Evolutionary conservation across 2,797 vertebrate species (phyloP), one percentile per base, ranked within the genome.

Genomic region (Rhodeus uyekii): DNA sequence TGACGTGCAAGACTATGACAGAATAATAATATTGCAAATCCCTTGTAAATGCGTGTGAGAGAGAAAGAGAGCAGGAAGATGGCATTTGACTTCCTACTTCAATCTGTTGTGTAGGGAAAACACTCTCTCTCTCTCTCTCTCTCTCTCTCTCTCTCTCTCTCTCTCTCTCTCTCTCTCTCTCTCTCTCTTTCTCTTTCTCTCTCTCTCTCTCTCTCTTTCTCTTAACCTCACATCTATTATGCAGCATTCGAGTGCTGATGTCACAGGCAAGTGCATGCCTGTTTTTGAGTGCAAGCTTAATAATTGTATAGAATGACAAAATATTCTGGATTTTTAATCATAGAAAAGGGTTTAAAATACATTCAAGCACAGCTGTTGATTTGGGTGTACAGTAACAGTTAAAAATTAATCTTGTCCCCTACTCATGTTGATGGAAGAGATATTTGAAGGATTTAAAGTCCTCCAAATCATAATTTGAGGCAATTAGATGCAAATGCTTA

Each of bases 401-500:
- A 67, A 78, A 38, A 22, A 68, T 4, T 8, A 0, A n/a, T 78
- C 36, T 65, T 36, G 29, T 24, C 61, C 44, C 0, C 29, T 27
- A 61, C 42, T 65, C 14, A 46, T 13, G 14, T 74, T n/a, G 48
- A 42, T 38, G 63, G 27, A 67, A 67, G 16, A 1, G 34, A 38
- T 48, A 27, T 12, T 4, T 39, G 34, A 65, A 67, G 53, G 27
- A 18, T 13, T 50, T 22, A 27, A 72, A 65, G 65, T 58, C 32
- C 8, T 64, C 18, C 3, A 48, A 39, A 32, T 76, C 55, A 32
- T n/a, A 79, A 72, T 14, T 42, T 36, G 77, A 50, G 60, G 63
- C 53, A 76, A 79, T 74, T 61, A 76, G 64, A 68, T 63, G 55
- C 42, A 77, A 82, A 68, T 84, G 60, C 76, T 71, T 68, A 46